These are phyloP conservation scores for Eidolon helvum DNA, from an alignment of 2,113 vertebrate genomes.

Conservation along the genomic window DNA sequence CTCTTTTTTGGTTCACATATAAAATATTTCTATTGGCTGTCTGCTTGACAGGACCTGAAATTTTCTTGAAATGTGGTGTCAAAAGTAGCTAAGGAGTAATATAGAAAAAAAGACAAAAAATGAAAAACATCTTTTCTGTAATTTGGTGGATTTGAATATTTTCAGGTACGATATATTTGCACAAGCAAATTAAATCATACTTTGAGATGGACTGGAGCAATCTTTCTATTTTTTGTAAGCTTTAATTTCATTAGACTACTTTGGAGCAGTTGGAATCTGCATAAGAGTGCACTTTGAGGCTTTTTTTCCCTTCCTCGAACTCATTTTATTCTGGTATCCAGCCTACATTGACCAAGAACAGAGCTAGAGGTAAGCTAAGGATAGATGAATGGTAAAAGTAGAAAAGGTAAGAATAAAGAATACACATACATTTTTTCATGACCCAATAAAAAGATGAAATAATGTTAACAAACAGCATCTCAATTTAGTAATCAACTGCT, in stretches of 20 bases:
- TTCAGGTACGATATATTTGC: background rate
- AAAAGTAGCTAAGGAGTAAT: background rate
- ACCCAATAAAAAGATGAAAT: background rate
- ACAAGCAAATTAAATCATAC: background rate
- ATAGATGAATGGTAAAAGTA: background rate
- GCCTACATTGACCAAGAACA: background rate
- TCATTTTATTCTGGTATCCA: background rate
- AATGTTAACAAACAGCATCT: background rate
- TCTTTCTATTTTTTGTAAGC: background rate
- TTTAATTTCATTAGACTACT: background rate
- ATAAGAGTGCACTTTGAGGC: background rate
- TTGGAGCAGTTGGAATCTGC: background rate
- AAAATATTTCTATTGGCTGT: background rate
- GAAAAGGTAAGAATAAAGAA: background rate
- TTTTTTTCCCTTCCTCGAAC: background rate
- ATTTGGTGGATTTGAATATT: background rate
- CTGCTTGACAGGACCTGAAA: background rate
- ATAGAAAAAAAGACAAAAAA: background rate
- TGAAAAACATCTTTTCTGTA: background rate
- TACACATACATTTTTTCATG: background rate
- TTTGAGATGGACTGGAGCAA: background rate
- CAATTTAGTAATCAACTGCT: background rate
- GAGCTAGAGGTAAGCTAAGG: background rate
- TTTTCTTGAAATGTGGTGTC: background rate
- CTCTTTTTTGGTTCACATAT: background rate